A percentile compares a stretch with the other conserved stretches of the same genome.
Evolutionary conservation across 2,113 vertebrate species (phyloP).

Genomic region (Anoplopoma fimbria): DNA sequence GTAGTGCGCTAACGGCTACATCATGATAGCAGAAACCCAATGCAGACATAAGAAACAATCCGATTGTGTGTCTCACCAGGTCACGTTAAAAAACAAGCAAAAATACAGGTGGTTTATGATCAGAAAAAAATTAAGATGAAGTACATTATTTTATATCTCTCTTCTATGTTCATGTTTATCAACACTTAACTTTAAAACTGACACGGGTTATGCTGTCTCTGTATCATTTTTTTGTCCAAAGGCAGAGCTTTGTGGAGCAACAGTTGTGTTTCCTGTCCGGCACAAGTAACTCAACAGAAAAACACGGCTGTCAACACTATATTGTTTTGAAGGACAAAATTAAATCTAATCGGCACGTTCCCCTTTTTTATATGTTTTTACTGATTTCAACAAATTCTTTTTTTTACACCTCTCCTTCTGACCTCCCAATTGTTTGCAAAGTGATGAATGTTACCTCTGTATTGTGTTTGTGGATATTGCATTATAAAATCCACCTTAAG

Average conservation of each 20-base stretch:
- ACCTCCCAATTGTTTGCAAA: slow-evolving; percentile 20
- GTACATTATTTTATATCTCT: not conserved
- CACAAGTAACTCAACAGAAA: slow-evolving; percentile 38
- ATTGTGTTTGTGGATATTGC: slow-evolving; percentile 36
- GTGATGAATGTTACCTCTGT: slow-evolving; percentile 21
- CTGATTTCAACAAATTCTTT: not conserved
- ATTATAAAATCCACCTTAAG: slow-evolving; percentile 27
- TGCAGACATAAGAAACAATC: not conserved
- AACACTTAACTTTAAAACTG: not conserved
- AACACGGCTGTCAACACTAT: not conserved
- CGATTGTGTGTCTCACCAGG: not conserved
- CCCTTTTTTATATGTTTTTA: slow-evolving; percentile 18
- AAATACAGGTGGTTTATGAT: not conserved
- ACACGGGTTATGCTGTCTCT: slow-evolving; percentile 3
- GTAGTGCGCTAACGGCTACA: not conserved
- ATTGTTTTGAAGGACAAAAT: not conserved
- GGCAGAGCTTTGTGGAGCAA: slow-evolving; percentile 8
- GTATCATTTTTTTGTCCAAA: not conserved
- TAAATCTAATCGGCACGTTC: slow-evolving; percentile 16
- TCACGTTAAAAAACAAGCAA: not conserved
- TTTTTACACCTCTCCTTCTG: not conserved
- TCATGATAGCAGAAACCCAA: not conserved
- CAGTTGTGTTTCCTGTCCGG: slow-evolving; percentile 51
- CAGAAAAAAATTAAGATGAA: not conserved
- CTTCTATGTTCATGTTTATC: not conserved